Evolutionary conservation across 2,888 invertebrate genomes (phyloP), one percentile per base, ranked within the genome.

Genomic region (Sphecodes monilicornis): DNA sequence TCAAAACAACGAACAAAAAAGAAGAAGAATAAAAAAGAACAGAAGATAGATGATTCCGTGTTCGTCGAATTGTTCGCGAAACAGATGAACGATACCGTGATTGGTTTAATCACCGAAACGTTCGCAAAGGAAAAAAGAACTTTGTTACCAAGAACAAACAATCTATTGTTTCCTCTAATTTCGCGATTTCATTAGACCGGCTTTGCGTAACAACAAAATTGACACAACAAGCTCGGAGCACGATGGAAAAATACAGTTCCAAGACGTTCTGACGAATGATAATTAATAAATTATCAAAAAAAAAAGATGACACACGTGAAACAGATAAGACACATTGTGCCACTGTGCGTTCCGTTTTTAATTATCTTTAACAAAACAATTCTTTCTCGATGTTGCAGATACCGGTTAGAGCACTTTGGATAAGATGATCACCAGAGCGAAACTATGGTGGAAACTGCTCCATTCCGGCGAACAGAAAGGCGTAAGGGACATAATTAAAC

Each of bases 391-490:
- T 64, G 60, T 87, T 87, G 29, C 81, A 87, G 87, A 69, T 43
- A 70, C 16, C 16, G 60, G n/a, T 6, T 57, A n/a, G 32, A 22
- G 6, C 36, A 22, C 32, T 11, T 60, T 39, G 41, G 26, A 22
- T 76, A 73, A 50, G 57, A 93, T 94, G 94, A 91, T 93, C 54
- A 90, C 90, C 41, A 90, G 86, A 80, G 85, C 89, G n/a, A 93
- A 92, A 57, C 89, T 92, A 69, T 94, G 94, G 93, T 94, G 94
- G 94, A 94, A 93, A 80, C 84, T 91, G 29, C 82, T 93, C 54
- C 88, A 88, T 18, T 90, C 88, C 18, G 92, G 90, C 54, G 91
- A 92, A 74, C 90, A 91, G 71, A 94, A 92, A 88, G 92, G 92
- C 82, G 94, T 94, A 92, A 94, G 94, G 39, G 0, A 66, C 66